Base-by-base conservation (phyloP, 2,797 vertebrate genomes). In the Taeniopygia guttata region DNA sequence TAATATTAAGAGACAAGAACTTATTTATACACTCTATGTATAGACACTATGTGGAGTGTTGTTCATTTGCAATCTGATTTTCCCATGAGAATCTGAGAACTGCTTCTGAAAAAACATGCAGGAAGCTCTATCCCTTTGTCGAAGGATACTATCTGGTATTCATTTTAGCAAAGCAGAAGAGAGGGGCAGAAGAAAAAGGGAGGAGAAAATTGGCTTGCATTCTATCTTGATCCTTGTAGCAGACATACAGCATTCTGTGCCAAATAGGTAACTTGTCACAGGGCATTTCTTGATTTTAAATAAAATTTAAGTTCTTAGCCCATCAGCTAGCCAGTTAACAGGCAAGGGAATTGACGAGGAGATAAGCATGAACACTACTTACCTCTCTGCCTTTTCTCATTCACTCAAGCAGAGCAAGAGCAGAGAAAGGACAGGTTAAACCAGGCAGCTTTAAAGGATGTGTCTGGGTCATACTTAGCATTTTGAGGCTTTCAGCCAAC, bases 201-300 rank as follows among this genome's bases (percentile, higher is more conserved):
- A 82, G 67, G 56, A 79, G 48, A 30, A 62, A 91, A 70, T 8
- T 18, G 38, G 25, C 30, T 92, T 80, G 48, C 10, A 54, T 58
- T 94, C 91, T 91, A 63, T 85, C 68, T 89, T 85, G 49, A 83
- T 85, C 72, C 42, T 59, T 77, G 20, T 68, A 85, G 76, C n/a
- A 94, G 84, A 78, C 55, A 32, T 18, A 43, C 3, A 69, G 21
- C 6, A 42, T 67, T 69, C 36, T 63, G 38, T 25, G 49, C 46
- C 5, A 13, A 79, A 84, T 3, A 87, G 60, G 82, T 70, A 67
- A 63, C 43, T 43, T 80, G n/a, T n/a, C n/a, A n/a, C n/a, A n/a
- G n/a, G n/a, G n/a, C n/a, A n/a, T n/a, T n/a, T n/a, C n/a, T n/a
- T n/a, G n/a, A n/a, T n/a, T n/a, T n/a, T n/a, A n/a, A n/a, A n/a